Conservation (phyloP, 1,140 invertebrate species). For the Polypedilum vanderplanki region DNA sequence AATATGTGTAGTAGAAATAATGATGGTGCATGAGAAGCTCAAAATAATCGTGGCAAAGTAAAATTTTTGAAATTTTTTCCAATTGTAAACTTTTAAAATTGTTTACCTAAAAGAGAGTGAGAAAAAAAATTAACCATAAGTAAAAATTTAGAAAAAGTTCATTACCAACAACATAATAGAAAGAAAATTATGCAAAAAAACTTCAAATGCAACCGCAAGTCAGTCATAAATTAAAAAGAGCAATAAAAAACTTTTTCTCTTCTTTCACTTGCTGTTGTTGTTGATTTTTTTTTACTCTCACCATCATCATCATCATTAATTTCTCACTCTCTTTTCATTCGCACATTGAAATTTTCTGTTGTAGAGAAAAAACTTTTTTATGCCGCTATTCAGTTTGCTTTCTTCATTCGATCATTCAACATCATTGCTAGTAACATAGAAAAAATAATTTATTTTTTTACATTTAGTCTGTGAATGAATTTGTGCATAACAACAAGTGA, state of each 20-base stretch:
- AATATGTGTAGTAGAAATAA: no score
- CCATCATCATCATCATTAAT: background rate
- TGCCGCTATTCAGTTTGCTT: conserved; percentile 17
- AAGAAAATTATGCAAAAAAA: no score
- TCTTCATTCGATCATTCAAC: conserved; percentile 2
- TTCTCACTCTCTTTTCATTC: background rate
- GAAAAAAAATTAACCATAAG: no score
- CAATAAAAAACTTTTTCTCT: background rate
- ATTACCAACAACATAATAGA: no score
- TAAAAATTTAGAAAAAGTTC: no score
- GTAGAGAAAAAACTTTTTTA: background rate
- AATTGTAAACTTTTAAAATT: no score
- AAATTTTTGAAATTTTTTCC: no score
- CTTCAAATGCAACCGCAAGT: no score
- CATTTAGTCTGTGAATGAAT: background rate
- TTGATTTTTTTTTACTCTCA: background rate
- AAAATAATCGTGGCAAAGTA: no score
- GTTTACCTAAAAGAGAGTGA: no score
- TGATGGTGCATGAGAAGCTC: no score
- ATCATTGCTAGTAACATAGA: background rate
- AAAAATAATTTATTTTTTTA: no score
- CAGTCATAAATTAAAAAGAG: background rate
- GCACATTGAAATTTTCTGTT: background rate
- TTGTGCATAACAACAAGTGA: background rate
- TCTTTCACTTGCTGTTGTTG: background rate